Percentiles rank a stretch among this genome's conserved stretches.
Conservation (phyloP, 2,797 vertebrate species). For the Sternotherus odoratus region DNA sequence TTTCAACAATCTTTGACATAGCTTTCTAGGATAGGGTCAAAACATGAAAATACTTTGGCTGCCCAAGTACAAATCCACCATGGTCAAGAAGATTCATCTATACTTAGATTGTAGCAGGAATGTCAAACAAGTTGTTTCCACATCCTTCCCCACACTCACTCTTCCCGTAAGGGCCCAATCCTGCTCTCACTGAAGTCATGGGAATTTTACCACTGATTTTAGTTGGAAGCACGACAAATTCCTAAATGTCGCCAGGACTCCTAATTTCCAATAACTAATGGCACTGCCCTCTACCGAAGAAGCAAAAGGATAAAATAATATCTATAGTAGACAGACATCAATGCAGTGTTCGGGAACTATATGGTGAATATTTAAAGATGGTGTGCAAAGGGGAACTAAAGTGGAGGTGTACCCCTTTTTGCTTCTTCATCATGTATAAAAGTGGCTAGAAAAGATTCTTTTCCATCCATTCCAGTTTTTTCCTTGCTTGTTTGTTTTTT, state of each 20-base stretch:
- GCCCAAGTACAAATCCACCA: conserved; percentile 59
- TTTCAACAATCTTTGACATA: conserved; percentile 47
- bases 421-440: neutral
- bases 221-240: neutral
- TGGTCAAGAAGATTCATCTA: conserved; percentile 42
- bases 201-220: neutral
- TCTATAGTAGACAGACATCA: neutral
- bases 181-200: neutral
- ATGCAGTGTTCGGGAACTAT: neutral
- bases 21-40: conserved; percentile 60
- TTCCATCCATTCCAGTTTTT: neutral
- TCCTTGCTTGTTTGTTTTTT: neutral
- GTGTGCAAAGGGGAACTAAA: neutral
- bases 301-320: neutral
- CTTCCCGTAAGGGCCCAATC: neutral
- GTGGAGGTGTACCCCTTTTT: neutral
- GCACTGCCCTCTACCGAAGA: neutral
- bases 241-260: neutral
- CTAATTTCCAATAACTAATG: neutral
- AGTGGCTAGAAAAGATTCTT: neutral
- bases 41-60: conserved; percentile 46
- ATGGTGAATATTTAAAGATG: neutral
- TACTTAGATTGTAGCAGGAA: conserved; percentile 26
- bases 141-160: neutral
- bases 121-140: neutral